Conservation (phyloP, 2,797 vertebrate genomes). For the Onychomys leucogaster region DNA sequence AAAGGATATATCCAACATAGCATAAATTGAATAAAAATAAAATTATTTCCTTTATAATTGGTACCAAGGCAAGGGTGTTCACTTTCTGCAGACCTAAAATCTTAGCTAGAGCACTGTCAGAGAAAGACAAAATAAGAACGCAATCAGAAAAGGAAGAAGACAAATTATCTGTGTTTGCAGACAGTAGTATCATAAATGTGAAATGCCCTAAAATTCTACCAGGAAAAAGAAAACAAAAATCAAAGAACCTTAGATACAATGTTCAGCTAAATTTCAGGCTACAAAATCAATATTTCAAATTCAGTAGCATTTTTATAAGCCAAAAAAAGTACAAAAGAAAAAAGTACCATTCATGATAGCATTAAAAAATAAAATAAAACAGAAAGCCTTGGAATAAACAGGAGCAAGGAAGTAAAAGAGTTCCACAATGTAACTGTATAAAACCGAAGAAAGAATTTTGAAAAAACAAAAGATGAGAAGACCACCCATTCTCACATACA, state of each 20-base stretch:
- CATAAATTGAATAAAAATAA: fast-evolving
- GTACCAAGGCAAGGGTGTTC: too few species aligned
- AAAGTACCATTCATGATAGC: too few species aligned
- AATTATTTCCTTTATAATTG: not conserved
- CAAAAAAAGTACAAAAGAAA: not conserved
- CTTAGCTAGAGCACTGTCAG: not conserved
- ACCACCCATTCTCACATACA: not conserved
- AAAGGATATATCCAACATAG: not conserved
- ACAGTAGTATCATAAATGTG: not conserved
- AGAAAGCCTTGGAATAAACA: not conserved
- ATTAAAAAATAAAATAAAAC: too few species aligned
- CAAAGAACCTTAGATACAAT: not conserved
- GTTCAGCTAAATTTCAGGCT: not conserved
- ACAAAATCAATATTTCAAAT: not conserved
- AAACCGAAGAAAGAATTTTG: not conserved
- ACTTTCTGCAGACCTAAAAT: not conserved
- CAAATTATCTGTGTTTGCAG: not conserved
- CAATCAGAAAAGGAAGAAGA: not conserved
- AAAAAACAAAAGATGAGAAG: not conserved
- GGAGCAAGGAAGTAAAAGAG: not conserved
- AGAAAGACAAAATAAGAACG: not conserved
- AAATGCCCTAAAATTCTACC: not conserved
- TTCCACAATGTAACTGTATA: not conserved
- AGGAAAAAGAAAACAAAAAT: too few species aligned
- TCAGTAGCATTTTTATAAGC: too few species aligned